A percentile compares a stretch with the other conserved stretches of the same genome.
These are phyloP conservation scores for Embiotoca jacksoni DNA, from an alignment of 2,113 vertebrate genomes.

Conservation along the genomic window DNA sequence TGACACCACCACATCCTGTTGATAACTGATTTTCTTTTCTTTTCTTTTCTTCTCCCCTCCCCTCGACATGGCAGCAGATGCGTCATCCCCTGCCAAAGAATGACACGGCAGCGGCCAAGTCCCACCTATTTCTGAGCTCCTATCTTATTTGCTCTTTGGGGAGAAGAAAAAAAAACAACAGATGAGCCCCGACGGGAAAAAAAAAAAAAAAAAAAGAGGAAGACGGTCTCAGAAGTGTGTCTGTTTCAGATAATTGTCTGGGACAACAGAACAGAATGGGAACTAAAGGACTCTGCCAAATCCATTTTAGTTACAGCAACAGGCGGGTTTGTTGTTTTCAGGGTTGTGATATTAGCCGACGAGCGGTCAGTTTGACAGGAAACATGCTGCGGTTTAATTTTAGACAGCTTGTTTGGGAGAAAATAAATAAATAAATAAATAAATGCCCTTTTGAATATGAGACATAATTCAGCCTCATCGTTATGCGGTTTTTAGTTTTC, in stretches of 20 bases:
- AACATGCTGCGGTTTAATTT: constrained; percentile 10
- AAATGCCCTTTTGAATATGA: neutral
- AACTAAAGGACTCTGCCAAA: constrained; percentile 35
- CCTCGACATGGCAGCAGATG: constrained; percentile 58
- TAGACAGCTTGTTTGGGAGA: neutral
- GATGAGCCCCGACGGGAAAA: constrained; percentile 48
- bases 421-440: no score
- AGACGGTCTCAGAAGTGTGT: constrained; percentile 50
- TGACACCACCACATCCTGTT: constrained; percentile 84
- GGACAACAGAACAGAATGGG: constrained; percentile 53
- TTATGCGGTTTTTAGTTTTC: neutral
- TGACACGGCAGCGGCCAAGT: constrained; percentile 53
- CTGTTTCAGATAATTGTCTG: constrained; percentile 72
- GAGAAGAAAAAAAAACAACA: constrained; percentile 10
- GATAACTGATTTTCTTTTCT: constrained; percentile 52
- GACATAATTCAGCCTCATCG: neutral
- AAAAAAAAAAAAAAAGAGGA: neutral
- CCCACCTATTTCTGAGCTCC: constrained; percentile 55
- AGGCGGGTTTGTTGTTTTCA: constrained; percentile 43
- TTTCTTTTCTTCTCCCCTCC: neutral
- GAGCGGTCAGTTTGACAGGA: constrained; percentile 38
- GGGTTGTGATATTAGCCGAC: constrained; percentile 38
- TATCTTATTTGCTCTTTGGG: constrained; percentile 50
- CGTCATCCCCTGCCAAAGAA: constrained; percentile 45
- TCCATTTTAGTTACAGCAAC: constrained; percentile 20